Conservation (phyloP, 1,140 invertebrate species). For the Brachionus manjavacas region DNA sequence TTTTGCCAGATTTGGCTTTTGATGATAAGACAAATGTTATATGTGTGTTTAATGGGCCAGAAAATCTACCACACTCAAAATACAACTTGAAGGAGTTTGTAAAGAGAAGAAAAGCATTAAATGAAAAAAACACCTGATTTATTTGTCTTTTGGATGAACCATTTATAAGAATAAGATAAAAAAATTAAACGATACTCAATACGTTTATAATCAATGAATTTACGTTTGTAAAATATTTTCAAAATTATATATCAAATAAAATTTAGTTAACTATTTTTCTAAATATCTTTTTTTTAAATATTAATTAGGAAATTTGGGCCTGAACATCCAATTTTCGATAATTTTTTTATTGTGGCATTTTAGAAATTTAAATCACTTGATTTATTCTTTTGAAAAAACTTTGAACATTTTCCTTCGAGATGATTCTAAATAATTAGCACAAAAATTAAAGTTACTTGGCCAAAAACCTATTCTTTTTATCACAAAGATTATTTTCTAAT, state of each 20-base stretch:
- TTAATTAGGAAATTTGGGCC: not conserved
- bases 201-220: not conserved
- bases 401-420: not conserved
- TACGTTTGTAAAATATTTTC: not conserved
- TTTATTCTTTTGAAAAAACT: too few relatives aligned
- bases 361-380: too few relatives aligned
- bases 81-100: constrained; percentile 24
- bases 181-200: not conserved
- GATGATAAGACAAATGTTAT: constrained; percentile 75
- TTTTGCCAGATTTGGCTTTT: constrained; percentile 61
- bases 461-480: too few relatives aligned
- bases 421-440: too few relatives aligned
- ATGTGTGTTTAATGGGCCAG: constrained; percentile 54
- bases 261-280: not conserved
- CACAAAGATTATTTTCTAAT: too few relatives aligned
- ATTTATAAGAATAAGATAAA: not conserved
- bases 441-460: too few relatives aligned
- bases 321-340: too few relatives aligned
- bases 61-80: constrained; percentile 49
- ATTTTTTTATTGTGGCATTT: too few relatives aligned
- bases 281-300: not conserved
- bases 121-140: not conserved
- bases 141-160: not conserved
- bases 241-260: not conserved
- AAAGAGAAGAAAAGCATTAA: not conserved